Conservation (phyloP, 2,797 vertebrate genomes). For the Dallia pectoralis region DNA sequence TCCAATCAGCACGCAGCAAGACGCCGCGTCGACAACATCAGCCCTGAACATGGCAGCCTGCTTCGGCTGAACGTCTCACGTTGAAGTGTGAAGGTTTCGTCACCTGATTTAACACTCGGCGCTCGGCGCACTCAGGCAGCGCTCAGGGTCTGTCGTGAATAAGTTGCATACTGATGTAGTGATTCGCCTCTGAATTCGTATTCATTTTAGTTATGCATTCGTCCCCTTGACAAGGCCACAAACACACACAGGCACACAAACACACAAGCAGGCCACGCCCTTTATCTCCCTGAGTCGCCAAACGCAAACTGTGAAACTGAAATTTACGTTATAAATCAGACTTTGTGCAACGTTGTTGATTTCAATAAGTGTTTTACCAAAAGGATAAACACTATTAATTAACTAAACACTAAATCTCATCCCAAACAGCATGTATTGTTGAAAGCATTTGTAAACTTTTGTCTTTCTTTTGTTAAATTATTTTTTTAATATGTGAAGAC, state of each 20-base stretch:
- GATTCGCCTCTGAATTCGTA: slow-evolving; percentile 50
- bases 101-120: slow-evolving; percentile 40
- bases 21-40: slow-evolving; percentile 18
- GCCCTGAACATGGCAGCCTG: slow-evolving; percentile 19
- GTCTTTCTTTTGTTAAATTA: background rate
- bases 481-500: slow-evolving; percentile 10
- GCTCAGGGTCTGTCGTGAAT: slow-evolving; percentile 29
- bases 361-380: slow-evolving; percentile 38
- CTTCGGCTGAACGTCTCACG: slow-evolving; percentile 14
- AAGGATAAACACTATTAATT: slow-evolving; percentile 40
- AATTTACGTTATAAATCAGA: slow-evolving; percentile 52
- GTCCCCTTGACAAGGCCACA: slow-evolving; percentile 37
- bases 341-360: slow-evolving; percentile 36
- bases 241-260: slow-evolving; percentile 11
- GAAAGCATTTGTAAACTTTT: background rate
- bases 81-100: slow-evolving; percentile 61
- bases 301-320: slow-evolving; percentile 40
- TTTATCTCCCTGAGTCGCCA: slow-evolving; percentile 36
- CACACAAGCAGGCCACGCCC: too few relatives aligned
- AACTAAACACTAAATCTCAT: slow-evolving; percentile 45
- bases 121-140: slow-evolving; percentile 33
- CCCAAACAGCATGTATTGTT: background rate
- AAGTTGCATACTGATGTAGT: slow-evolving; percentile 49
- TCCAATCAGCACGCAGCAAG: slow-evolving; percentile 21
- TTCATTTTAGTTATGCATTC: slow-evolving; percentile 50